phyloP scores from a whole-genome alignment of 2,888 invertebrate genomes.

The Volucella inflata region DNA sequence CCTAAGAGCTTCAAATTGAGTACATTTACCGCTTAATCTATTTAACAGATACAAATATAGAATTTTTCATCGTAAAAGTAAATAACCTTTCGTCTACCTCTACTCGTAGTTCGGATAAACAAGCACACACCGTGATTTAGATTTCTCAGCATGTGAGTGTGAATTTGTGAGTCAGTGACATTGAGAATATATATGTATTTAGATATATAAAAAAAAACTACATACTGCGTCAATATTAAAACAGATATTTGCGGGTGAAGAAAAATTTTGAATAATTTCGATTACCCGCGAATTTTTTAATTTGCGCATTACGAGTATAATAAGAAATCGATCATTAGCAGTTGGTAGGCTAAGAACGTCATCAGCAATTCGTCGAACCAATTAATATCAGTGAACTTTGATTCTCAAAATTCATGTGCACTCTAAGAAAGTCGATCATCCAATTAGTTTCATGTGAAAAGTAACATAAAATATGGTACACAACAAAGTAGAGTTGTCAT shows the following conservation, averaged over 20 bases:
- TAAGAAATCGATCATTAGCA: no score
- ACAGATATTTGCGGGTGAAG: background rate
- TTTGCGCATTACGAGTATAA: no score
- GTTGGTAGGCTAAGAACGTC: no score
- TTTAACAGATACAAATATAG: conserved; percentile 12
- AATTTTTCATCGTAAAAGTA: conserved; percentile 7
- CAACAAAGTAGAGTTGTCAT: no score
- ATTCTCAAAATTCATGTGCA: no score
- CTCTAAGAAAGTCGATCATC: no score
- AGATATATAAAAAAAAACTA: background rate
- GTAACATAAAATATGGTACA: no score
- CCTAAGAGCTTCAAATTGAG: conserved; percentile 24
- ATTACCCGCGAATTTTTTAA: background rate
- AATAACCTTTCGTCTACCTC: conserved; percentile 17
- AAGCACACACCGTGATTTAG: background rate
- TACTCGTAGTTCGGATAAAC: conserved; percentile 1
- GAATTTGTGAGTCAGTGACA: conserved; percentile 22
- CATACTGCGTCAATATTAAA: background rate
- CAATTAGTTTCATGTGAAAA: no score
- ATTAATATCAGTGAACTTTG: no score
- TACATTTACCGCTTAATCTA: conserved; percentile 36
- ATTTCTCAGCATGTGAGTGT: conserved; percentile 1
- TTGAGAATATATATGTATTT: background rate
- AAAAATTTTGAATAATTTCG: conserved; percentile 1
- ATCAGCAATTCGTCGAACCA: no score